Base-by-base conservation (phyloP, 2,888 invertebrate species). In the Sthenelais limicola region DNA sequence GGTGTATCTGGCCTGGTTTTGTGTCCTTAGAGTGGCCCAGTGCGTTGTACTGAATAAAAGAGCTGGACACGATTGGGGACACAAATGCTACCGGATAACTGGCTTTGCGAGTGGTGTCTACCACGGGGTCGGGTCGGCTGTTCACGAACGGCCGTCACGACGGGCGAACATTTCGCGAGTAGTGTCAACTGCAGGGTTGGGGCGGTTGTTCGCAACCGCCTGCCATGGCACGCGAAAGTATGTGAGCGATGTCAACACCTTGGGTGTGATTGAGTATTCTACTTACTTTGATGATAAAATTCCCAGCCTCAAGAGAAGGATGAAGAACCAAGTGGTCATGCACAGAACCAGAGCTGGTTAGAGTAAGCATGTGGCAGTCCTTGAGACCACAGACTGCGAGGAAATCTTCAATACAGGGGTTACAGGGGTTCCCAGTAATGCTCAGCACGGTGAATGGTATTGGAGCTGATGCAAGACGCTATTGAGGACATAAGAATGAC, bases 71-170 rank as follows among this genome's bases (percentile, higher is more conserved):
- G 92, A 26, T 97, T 95, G 0, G 94, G n/a, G n/a, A n/a, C n/a
- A n/a, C n/a, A n/a, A n/a, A n/a, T n/a, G n/a, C n/a, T n/a, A n/a
- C n/a, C n/a, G 84, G 0, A 90, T 93, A 79, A 91, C 92, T 49
- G 92, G 91, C 72, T 94, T 94, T 85, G 98, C 96, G 0, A 96
- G 96, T 73, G 98, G 89, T 3, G 98, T 94, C 84, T 98, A 97
- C 82, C 97, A 98, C 86, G n/a, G n/a, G n/a, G n/a, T n/a, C n/a
- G n/a, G n/a, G n/a, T n/a, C n/a, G n/a, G n/a, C n/a, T n/a, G n/a
- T 98, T 98, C 88, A 97, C 97, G 0, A 98, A n/a, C n/a, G 89
- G 0, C 98, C 98, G 84, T 97, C 97, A 0, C 98, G 97, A 0
- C 97, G 97, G 18, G 98, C 89, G 81, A 95, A 93, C 82, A 98